Base-by-base conservation (phyloP, 2,888 invertebrate species). In the Serripes groenlandicus region DNA sequence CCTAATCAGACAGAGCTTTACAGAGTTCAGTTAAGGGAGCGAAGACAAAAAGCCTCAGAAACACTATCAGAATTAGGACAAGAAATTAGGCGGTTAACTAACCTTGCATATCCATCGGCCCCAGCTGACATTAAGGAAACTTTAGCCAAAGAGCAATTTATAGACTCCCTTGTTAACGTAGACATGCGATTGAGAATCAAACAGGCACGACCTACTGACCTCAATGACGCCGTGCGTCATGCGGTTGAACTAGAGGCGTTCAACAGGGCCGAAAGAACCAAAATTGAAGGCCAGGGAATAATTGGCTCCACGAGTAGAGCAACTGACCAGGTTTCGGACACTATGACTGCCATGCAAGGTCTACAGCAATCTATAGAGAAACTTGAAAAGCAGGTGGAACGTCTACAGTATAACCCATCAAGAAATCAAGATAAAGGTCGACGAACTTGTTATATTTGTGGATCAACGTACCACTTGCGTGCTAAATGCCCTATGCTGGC, bases 131-230 rank as follows among this genome's bases (percentile, higher is more conserved):
- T 56, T 1, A 52, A 54, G 32, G 54, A 71, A n/a, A 56, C 71
- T 3, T 30, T 71, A n/a, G 71, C 71, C 28, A 62, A 71, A 56
- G 54, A 56, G 32, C 71, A 71, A 34, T 71, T 71, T 71, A n/a
- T 71, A 18, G 71, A 56, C 42, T 23, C 71, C 9, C 35, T 71
- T 15, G 15, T 11, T 1, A 71, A 34, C 30, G 4, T n/a, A 23
- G 52, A 70, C 9, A 52, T 52, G 49, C 49, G 73, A 21, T 21
- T 54, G 5, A 9, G 54, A 54, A 23, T 54, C 54, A 54, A 54
- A 23, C 54, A 54, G n/a, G 54, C 54, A 5, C 18, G 54, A 54
- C 54, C 54, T 5, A 15, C 54, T n/a, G 5, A n/a, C 54, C 54
- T 54, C 54, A 54, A 54, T 54, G 54, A 54, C 23, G 54, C 54